phyloP scores from a whole-genome alignment of 2,888 invertebrate genomes.

The Hyposoter didymator region DNA sequence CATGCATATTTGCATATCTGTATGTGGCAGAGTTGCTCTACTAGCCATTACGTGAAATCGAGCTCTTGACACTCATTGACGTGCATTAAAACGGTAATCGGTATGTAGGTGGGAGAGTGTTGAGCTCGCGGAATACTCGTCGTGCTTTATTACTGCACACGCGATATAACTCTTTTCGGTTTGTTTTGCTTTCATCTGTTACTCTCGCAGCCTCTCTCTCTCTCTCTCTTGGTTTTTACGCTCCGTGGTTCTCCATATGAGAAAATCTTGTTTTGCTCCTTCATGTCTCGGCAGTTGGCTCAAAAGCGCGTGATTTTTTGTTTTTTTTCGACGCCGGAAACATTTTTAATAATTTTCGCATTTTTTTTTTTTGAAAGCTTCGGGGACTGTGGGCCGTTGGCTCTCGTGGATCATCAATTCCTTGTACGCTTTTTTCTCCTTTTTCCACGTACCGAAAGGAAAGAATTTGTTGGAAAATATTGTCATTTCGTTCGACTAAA shows the following conservation, averaged over 20 bases:
- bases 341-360: too few relatives aligned
- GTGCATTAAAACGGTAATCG: conserved; percentile 61
- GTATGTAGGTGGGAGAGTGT: not conserved
- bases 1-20: not conserved
- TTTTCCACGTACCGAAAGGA: too few relatives aligned
- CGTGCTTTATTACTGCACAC: conserved; percentile 36
- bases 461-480: too few relatives aligned
- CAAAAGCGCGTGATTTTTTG: too few relatives aligned
- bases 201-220: not conserved
- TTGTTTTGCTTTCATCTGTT: not conserved
- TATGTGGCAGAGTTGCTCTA: not conserved
- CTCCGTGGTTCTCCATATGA: not conserved
- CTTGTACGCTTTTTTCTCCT: too few relatives aligned
- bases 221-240: not conserved
- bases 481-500: too few relatives aligned
- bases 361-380: too few relatives aligned
- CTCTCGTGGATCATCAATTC: too few relatives aligned
- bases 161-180: not conserved
- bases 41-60: conserved; percentile 38
- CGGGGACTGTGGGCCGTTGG: too few relatives aligned
- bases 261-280: not conserved
- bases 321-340: too few relatives aligned
- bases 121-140: not conserved
- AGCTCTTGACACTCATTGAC: conserved; percentile 58
- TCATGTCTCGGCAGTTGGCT: not conserved